Evolutionary conservation across 1,140 invertebrate genomes (phyloP).

Genomic region (Paracyclopina nana): DNA sequence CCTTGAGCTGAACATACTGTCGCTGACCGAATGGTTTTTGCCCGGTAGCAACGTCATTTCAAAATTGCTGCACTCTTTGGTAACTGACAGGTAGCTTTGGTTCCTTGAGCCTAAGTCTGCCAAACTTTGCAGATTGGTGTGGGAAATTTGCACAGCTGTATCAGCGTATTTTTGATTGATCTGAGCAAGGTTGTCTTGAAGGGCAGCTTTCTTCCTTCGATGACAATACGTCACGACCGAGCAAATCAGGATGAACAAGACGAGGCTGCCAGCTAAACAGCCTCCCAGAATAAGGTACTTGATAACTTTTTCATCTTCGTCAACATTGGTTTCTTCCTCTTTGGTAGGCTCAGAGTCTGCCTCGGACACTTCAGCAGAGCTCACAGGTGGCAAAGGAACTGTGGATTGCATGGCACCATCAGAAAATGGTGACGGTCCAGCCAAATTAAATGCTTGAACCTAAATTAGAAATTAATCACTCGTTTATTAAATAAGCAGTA

Average conservation of each 20-base stretch:
- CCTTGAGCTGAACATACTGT: neutral
- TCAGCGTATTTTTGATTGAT: constrained; percentile 11
- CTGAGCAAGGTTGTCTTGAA: neutral
- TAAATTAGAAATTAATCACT: too few relatives aligned
- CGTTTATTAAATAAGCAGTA: neutral
- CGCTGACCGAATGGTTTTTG: neutral
- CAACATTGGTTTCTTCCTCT: neutral
- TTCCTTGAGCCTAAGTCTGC: neutral
- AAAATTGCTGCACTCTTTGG: neutral
- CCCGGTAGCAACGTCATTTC: neutral
- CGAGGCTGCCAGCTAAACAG: neutral
- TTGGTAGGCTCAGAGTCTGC: neutral
- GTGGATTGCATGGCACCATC: neutral
- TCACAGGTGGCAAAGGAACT: neutral
- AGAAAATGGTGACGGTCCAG: neutral
- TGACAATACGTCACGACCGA: constrained; percentile 2
- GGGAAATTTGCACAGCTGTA: neutral
- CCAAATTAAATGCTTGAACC: too few relatives aligned
- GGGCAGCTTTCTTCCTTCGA: constrained; percentile 1
- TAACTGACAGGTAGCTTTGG: neutral
- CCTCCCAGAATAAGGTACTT: constrained; percentile 6
- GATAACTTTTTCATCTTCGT: neutral
- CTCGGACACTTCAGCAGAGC: neutral
- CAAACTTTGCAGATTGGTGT: neutral
- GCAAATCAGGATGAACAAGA: constrained; percentile 3